Base-by-base conservation (phyloP, 2,113 vertebrate genomes). In the Caretta caretta region DNA sequence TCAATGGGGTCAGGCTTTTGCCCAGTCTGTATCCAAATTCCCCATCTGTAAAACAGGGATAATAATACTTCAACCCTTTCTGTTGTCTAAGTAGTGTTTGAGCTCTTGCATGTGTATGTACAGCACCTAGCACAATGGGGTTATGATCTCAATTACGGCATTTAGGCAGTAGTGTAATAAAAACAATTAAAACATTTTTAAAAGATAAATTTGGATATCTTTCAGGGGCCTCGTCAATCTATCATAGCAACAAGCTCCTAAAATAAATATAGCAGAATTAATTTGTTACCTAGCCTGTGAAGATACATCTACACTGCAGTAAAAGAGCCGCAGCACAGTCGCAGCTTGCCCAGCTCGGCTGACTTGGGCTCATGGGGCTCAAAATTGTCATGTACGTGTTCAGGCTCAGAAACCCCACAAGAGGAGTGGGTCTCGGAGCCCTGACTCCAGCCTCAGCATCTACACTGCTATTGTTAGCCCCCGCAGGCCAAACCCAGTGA, bases 251-350 rank as follows among this genome's bases (percentile, higher is more conserved):
- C 69, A 24, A 69, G 78, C 83, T 92, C 5, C 0, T 81, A 57
- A 78, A 94, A 92, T 93, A 94, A 57, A 24, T 38, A 22, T 11
- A 75, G 86, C 78, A 93, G 86, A 87, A 85, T 81, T 83, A 90
- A 92, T 97, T 89, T 93, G 75, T 85, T 90, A 91, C 65, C 65
- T 90, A 96, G 92, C 69, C 69, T 75, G n/a, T 96, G 78, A 96
- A 29, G 29, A 62, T 62, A 62, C 29, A 31, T 35, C 59, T 69
- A 69, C 62, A n/a, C 35, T 20, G 35, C 19, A 72, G n/a, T 72
- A 38, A 72, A 72, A 72, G 35, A 20, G 5, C 65, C 8, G 5
- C n/a, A 72, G 65, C 65, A 72, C 65, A 38, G n/a, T 20, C 7
- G 4, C 19, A 72, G n/a, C n/a, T 72, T 9, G 19, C 8, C n/a